Evolutionary conservation across 2,797 vertebrate species (phyloP).

Genomic region (Poeciliopsis turneri): DNA sequence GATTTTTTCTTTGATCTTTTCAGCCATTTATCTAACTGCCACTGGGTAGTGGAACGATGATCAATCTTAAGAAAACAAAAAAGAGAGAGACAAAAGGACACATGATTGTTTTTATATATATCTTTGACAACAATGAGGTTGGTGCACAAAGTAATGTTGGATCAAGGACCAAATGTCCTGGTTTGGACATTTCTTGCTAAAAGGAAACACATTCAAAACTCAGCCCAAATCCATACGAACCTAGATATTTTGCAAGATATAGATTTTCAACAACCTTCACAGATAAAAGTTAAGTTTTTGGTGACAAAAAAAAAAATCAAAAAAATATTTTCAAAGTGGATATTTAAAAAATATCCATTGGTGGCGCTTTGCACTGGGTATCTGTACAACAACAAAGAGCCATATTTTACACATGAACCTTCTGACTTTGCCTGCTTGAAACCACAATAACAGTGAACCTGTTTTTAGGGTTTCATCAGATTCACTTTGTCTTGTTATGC

Average conservation of each 20-base stretch:
- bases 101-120: not conserved
- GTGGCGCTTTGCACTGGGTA: not conserved
- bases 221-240: not conserved
- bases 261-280: not conserved
- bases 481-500: not conserved
- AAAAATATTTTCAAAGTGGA: not conserved
- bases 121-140: conserved; percentile 3
- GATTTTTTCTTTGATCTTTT: conserved; percentile 89
- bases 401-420: not conserved
- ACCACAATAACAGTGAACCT: not conserved
- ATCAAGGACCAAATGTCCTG: not conserved
- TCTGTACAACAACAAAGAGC: not conserved
- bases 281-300: not conserved
- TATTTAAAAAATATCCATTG: not conserved
- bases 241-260: not conserved
- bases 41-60: conserved; percentile 87
- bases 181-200: not conserved
- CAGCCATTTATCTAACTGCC: conserved; percentile 98
- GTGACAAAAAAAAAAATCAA: not conserved
- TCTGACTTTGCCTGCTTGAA: not conserved
- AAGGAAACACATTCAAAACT: not conserved
- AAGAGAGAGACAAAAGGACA: conserved; percentile 18
- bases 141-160: not conserved
- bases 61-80: conserved; percentile 76
- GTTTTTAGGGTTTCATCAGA: not conserved